Conservation (phyloP, 2,797 vertebrate species). For the Gymnoscopelus microlampas region DNA sequence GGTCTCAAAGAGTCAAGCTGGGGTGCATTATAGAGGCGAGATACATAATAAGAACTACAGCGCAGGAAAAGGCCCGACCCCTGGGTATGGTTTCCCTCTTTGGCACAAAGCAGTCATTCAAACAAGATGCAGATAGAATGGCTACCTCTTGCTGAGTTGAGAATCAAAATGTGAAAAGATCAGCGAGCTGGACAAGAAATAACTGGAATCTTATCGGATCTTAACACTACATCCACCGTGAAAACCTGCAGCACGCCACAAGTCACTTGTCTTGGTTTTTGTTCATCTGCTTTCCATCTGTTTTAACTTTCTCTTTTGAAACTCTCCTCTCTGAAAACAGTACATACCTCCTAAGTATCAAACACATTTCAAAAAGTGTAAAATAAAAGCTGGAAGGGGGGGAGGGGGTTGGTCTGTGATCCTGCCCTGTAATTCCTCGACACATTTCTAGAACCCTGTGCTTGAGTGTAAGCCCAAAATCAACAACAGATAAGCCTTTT, state of each 20-base stretch:
- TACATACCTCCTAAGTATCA: constrained; percentile 40
- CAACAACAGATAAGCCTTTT: constrained; percentile 81
- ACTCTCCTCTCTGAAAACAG: not conserved
- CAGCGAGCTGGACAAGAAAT: constrained; percentile 44
- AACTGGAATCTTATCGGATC: constrained; percentile 28
- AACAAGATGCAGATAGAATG: constrained; percentile 57
- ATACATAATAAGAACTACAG: constrained; percentile 73
- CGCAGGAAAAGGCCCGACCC: constrained; percentile 55
- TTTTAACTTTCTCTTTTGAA: constrained; percentile 29
- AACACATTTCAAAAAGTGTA: constrained; percentile 43
- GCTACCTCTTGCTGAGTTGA: constrained; percentile 49
- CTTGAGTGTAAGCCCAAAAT: constrained; percentile 77
- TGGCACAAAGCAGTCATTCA: constrained; percentile 63
- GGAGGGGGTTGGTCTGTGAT: constrained; percentile 39
- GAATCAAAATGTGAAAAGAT: constrained; percentile 71
- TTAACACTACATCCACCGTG: not conserved
- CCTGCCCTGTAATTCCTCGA: constrained; percentile 74
- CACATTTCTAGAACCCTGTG: constrained; percentile 73
- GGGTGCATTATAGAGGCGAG: constrained; percentile 53
- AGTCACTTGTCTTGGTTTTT: not conserved
- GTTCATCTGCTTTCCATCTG: not conserved
- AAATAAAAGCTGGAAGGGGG: constrained; percentile 60
- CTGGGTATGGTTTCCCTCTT: constrained; percentile 68
- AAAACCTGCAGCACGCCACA: constrained; percentile 2
- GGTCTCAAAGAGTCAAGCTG: constrained; percentile 63